Conservation (phyloP, 2,797 vertebrate genomes). For the Enteromius fasciolatus region DNA sequence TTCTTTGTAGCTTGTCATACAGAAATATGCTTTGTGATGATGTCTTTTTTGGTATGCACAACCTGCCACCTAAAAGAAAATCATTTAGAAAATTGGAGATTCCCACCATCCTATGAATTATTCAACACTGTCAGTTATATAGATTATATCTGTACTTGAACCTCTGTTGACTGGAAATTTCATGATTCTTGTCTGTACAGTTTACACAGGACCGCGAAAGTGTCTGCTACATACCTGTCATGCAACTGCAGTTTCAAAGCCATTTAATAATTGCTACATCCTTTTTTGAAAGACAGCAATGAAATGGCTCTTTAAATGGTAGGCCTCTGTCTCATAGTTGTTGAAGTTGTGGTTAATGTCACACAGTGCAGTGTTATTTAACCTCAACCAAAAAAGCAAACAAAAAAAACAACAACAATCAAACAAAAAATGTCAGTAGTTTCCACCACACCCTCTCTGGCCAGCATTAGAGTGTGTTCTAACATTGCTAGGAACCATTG, state of each 20-base stretch:
- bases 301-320: background rate
- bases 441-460: too few species aligned
- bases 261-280: conserved; percentile 20
- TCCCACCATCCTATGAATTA: conserved; percentile 61
- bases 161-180: conserved; percentile 46
- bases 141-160: conserved; percentile 50
- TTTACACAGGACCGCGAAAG: conserved; percentile 23
- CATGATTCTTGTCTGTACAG: conserved; percentile 48
- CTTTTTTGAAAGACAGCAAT: conserved; percentile 29
- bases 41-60: conserved; percentile 17
- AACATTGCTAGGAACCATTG: too few species aligned
- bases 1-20: background rate
- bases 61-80: conserved; percentile 31
- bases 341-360: background rate
- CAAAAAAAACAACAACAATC: background rate
- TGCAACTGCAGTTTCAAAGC: background rate
- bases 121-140: conserved; percentile 56
- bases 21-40: background rate
- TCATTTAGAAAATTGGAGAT: background rate
- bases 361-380: background rate
- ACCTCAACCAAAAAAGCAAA: background rate
- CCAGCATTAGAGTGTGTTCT: too few species aligned
- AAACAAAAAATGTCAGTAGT: too few species aligned
- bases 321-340: background rate
- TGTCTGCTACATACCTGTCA: conserved; percentile 28